phyloP scores from a whole-genome alignment of 2,797 vertebrate species.

The Falco cherrug region DNA sequence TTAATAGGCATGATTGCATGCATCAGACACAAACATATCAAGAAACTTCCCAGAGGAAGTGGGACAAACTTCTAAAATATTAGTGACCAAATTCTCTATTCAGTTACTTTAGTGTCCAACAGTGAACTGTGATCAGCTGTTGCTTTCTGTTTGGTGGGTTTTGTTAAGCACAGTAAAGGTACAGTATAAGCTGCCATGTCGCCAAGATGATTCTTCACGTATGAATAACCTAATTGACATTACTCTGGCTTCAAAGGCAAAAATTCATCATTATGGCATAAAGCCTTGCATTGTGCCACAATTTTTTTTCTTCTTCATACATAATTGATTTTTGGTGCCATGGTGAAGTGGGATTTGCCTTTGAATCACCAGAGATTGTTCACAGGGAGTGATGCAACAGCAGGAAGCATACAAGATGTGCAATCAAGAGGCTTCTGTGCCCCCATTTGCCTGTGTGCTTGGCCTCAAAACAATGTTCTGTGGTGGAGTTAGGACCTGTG shows the following conservation, averaged over 20 bases:
- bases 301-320: background rate
- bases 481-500: background rate
- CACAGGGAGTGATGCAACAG: background rate
- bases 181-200: background rate
- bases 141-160: background rate
- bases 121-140: background rate
- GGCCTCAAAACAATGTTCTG: background rate
- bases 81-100: background rate
- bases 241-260: background rate
- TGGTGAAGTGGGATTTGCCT: background rate
- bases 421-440: background rate
- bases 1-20: background rate
- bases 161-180: background rate
- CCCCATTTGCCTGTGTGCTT: background rate
- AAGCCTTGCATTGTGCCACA: background rate
- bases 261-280: background rate
- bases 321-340: background rate
- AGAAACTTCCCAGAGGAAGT: background rate
- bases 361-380: background rate
- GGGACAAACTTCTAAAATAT: background rate
- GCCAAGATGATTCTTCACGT: background rate
- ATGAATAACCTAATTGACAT: background rate
- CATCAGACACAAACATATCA: background rate
- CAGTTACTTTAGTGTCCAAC: background rate
- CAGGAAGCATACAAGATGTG: background rate